Base-by-base conservation (phyloP, 37 sponge, comb jelly and placozoan genomes). In the Agelas oroides region DNA sequence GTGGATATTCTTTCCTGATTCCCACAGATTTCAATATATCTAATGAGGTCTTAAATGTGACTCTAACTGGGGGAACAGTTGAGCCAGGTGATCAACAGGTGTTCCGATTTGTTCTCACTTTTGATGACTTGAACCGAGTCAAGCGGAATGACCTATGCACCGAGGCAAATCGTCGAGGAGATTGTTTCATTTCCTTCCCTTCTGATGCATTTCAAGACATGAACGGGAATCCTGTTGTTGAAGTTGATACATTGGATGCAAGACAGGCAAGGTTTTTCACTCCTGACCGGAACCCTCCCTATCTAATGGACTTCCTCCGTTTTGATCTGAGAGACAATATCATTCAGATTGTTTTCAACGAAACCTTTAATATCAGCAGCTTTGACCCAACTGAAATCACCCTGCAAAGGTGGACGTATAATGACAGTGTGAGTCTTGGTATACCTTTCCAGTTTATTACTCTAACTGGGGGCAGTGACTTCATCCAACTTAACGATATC, bases 361-460 rank as follows among this genome's bases (percentile, higher is more conserved):
- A 97, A 35, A 94, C 95, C 0, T 57, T 91, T n/a, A 97, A 97
- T 53, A 75, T 97, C 21, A 86, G 83, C 24, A 79, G 94, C 24
- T 94, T 97, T 76, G 95, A 97, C 67, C 97, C 97, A n/a, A 76
- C 88, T 6, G 88, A 89, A 41, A 91, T 97, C 70, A 87, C 92
- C 14, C 28, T 97, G 0, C 90, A 89, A 53, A 63, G 87, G 55
- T 96, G 94, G 94, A 92, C 88, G 0, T 84, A 75, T 57, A 79
- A 93, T 76, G 87, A 94, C 57, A 1, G 53, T 16, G 23, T 6
- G 19, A 46, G 57, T 20, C 6, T 35, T 11, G 67, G 59, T 17
- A 33, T 73, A 40, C 81, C 77, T 15, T 94, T 88, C 58, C 57
- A 58, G 12, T 36, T 38, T 3, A 16, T 73, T 12, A 86, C 38